phyloP scores from a whole-genome alignment of 2,113 vertebrate species.

The Vireo altiloquus region DNA sequence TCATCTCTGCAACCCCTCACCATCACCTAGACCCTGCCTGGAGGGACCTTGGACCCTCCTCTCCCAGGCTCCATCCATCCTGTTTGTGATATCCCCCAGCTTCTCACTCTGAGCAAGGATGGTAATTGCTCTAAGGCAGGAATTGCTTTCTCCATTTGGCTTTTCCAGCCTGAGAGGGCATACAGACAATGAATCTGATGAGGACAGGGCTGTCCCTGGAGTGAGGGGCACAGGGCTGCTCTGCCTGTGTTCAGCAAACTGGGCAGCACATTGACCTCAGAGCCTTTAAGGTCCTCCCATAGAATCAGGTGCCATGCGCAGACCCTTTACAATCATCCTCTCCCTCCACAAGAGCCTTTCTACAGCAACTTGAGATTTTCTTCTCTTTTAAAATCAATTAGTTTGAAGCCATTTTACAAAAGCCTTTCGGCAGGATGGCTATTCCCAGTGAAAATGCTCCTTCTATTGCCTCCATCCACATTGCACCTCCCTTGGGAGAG shows the following conservation, averaged over 20 bases:
- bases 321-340: background rate
- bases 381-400: background rate
- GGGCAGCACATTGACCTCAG: background rate
- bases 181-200: background rate
- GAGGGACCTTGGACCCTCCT: background rate
- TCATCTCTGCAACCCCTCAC: background rate
- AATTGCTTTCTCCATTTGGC: background rate
- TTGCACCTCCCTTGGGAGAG: background rate
- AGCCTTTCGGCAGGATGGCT: background rate
- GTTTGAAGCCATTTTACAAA: background rate
- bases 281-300: background rate
- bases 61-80: background rate
- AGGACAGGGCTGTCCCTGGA: background rate
- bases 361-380: background rate
- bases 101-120: background rate
- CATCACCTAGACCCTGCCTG: background rate
- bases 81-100: background rate
- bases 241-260: background rate
- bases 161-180: background rate
- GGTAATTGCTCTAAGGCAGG: background rate
- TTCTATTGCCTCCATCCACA: background rate
- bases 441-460: background rate
- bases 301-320: background rate
- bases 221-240: background rate
- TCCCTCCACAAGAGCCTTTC: background rate